A percentile compares a stretch with the other conserved stretches of the same genome.
phyloP scores from a whole-genome alignment of 2,888 invertebrate species.

The Watsonalla cultraria region DNA sequence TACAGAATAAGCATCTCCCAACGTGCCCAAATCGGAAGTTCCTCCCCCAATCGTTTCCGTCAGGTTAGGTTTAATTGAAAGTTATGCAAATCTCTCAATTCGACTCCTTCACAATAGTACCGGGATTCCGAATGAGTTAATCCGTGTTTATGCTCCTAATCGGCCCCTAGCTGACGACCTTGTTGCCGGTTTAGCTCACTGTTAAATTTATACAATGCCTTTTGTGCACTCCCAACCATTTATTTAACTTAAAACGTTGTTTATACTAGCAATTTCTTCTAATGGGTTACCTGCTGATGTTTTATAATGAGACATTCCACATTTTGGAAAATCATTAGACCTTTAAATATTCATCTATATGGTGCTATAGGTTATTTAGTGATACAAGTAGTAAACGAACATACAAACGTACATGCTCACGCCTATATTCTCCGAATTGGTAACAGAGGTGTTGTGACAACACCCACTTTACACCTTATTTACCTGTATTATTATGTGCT shows the following conservation, averaged over 20 bases:
- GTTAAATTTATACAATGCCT: slow-evolving; percentile 73
- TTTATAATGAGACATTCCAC: slow-evolving; percentile 13
- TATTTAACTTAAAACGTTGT: slow-evolving; percentile 55
- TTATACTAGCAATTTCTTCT: slow-evolving; percentile 44
- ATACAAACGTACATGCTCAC: too few relatives aligned
- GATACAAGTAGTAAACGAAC: too few relatives aligned
- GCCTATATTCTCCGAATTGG: too few relatives aligned
- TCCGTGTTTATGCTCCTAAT: slow-evolving; percentile 77
- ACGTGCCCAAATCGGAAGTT: slow-evolving; percentile 51
- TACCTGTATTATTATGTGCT: slow-evolving; percentile 2
- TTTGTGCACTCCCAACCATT: slow-evolving; percentile 61
- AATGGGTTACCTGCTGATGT: slow-evolving; percentile 33
- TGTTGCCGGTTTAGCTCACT: slow-evolving; percentile 70
- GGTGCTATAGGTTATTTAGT: too few relatives aligned
- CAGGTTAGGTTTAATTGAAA: slow-evolving; percentile 76
- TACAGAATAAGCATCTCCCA: slow-evolving; percentile 17
- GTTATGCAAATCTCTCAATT: slow-evolving; percentile 78
- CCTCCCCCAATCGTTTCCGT: slow-evolving; percentile 68
- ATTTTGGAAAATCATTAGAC: slow-evolving; percentile 3
- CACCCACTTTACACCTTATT: slow-evolving; percentile 2
- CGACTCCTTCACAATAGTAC: slow-evolving; percentile 76
- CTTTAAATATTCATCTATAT: too few relatives aligned
- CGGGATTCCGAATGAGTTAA: slow-evolving; percentile 78
- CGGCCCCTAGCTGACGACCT: slow-evolving; percentile 71
- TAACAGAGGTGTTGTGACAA: too few relatives aligned